Conservation (phyloP, 2,113 vertebrate species). For the Tylochromis polylepis region DNA sequence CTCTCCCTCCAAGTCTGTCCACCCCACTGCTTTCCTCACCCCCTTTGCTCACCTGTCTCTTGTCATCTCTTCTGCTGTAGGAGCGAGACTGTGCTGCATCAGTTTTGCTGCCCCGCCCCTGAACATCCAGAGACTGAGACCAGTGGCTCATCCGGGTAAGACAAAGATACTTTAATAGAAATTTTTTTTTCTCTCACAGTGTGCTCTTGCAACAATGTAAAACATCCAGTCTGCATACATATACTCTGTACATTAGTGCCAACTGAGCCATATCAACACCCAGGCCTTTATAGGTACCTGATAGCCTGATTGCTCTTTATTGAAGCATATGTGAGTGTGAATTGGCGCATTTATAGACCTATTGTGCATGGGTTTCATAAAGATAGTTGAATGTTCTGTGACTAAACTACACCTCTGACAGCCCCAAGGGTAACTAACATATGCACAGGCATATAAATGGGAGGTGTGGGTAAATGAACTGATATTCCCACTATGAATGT, state of each 20-base stretch:
- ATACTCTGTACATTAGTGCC: not conserved
- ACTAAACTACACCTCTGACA: not conserved
- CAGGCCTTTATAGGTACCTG: not conserved
- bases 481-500: constrained; percentile 18
- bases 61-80: constrained; percentile 63
- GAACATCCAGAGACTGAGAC: constrained; percentile 83
- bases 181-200: not conserved
- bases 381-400: not conserved
- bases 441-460: not conserved
- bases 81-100: constrained; percentile 95
- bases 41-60: not conserved
- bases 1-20: not conserved
- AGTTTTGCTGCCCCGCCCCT: constrained; percentile 96
- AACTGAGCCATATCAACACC: not conserved
- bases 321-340: not conserved
- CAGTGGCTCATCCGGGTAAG: constrained; percentile 68
- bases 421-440: not conserved
- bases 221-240: not conserved
- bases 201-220: not conserved
- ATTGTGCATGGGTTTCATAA: not conserved
- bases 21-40: not conserved
- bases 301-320: not conserved
- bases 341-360: not conserved
- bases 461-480: not conserved
- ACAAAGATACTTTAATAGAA: not conserved